phyloP scores from a whole-genome alignment of 1,140 invertebrate species.

The Drosophila nannoptera region DNA sequence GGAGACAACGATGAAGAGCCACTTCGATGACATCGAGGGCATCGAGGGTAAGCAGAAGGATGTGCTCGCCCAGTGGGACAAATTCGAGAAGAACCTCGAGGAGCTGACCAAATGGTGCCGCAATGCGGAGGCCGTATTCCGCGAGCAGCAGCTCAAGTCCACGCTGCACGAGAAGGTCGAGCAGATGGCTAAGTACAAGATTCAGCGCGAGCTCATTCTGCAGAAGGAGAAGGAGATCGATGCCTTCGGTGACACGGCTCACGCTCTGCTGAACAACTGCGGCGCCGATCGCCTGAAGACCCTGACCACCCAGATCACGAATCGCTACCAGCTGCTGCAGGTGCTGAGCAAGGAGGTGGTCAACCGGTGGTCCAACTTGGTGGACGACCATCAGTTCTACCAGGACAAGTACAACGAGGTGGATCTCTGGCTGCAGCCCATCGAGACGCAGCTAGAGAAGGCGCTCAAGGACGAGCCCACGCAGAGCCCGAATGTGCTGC shows the following conservation, averaged over 20 bases:
- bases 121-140: constrained; percentile 88
- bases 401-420: constrained; percentile 88
- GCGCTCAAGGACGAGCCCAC: constrained; percentile 81
- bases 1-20: constrained; percentile 83
- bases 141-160: constrained; percentile 90
- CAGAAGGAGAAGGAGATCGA: constrained; percentile 91
- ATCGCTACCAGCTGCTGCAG: constrained; percentile 91
- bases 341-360: constrained; percentile 92
- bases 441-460: constrained; percentile 87
- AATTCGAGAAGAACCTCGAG: constrained; percentile 91
- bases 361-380: constrained; percentile 90
- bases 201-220: constrained; percentile 86
- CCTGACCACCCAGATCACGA: constrained; percentile 92
- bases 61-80: constrained; percentile 90
- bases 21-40: constrained; percentile 83
- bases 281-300: constrained; percentile 92
- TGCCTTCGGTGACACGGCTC: constrained; percentile 93
- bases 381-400: constrained; percentile 91
- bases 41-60: constrained; percentile 86
- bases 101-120: constrained; percentile 91
- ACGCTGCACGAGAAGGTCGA: constrained; percentile 89
- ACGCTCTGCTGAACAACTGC: constrained; percentile 90
- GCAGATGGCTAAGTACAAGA: constrained; percentile 86
- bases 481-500: constrained; percentile 82
- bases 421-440: constrained; percentile 86